Evolutionary conservation across 2,113 vertebrate species (phyloP).

Genomic region (Chrysemys picta): DNA sequence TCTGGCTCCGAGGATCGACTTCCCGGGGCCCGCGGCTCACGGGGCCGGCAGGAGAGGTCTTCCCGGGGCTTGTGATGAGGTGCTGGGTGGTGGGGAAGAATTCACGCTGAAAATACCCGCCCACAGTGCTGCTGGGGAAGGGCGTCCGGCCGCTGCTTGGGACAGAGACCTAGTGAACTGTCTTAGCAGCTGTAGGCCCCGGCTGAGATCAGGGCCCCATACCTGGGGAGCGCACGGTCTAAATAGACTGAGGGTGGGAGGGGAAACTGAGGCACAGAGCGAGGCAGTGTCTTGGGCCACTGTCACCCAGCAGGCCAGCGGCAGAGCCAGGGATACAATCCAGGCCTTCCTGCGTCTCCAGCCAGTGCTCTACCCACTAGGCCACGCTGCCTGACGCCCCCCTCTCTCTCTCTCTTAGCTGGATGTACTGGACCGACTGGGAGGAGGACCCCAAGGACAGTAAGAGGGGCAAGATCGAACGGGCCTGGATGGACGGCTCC

Average conservation of each 20-base stretch:
- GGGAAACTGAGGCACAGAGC: background rate
- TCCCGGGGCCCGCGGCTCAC: background rate
- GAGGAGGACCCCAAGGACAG: constrained; percentile 97
- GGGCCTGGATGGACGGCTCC: constrained; percentile 97
- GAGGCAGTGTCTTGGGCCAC: background rate
- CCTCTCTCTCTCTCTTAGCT: constrained; percentile 71
- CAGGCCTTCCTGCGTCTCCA: fast-evolving
- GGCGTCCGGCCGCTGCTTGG: fast-evolving
- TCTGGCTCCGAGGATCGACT: background rate
- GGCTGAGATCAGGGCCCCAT: too few species aligned
- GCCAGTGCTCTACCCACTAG: background rate
- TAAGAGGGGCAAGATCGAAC: constrained; percentile 94
- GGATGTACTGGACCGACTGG: constrained; percentile 99
- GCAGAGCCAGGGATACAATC: background rate
- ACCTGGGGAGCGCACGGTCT: background rate
- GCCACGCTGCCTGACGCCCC: background rate
- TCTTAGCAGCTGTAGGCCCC: background rate
- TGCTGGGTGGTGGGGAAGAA: background rate
- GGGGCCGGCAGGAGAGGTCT: background rate
- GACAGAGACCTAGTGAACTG: background rate
- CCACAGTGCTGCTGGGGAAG: fast-evolving
- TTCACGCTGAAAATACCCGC: background rate
- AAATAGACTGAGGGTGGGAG: background rate
- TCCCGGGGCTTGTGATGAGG: background rate
- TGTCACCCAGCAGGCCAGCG: fast-evolving